phyloP scores from a whole-genome alignment of 2,797 vertebrate genomes.

The Varecia variegata region DNA sequence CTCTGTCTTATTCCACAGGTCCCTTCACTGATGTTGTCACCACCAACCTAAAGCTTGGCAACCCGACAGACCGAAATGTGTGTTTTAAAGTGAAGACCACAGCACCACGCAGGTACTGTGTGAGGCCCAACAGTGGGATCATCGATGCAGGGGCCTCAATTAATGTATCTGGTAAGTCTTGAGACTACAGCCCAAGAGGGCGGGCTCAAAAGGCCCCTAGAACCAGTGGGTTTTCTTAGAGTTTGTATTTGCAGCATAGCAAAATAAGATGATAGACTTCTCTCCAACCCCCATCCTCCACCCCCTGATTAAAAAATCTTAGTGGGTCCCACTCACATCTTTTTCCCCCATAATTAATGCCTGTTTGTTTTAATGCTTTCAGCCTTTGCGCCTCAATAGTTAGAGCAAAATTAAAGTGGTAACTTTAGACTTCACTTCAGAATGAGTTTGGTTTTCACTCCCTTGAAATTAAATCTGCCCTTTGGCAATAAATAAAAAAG shows the following conservation, averaged over 20 bases:
- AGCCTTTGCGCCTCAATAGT: conserved; percentile 38
- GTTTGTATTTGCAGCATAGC: not conserved
- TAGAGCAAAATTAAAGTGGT: conserved; percentile 4
- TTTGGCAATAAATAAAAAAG: conserved; percentile 74
- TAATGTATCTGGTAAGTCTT: conserved; percentile 93
- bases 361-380: conserved; percentile 2
- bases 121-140: conserved; percentile 96
- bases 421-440: conserved; percentile 60
- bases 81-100: conserved; percentile 99
- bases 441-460: conserved; percentile 54
- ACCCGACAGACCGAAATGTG: conserved; percentile 95
- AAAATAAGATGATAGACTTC: not conserved
- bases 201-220: not conserved
- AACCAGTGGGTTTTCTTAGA: not conserved
- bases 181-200: not conserved
- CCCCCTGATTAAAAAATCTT: not conserved
- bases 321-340: not conserved
- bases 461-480: conserved; percentile 60
- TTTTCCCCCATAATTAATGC: not conserved
- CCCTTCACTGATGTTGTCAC: conserved; percentile 97
- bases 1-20: conserved; percentile 83
- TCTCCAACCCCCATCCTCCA: not conserved
- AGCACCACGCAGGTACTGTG: conserved; percentile 95
- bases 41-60: conserved; percentile 94
- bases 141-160: conserved; percentile 93